These are phyloP conservation scores for Poecilia wingei DNA, from an alignment of 2,797 vertebrate species.

Conservation along the genomic window DNA sequence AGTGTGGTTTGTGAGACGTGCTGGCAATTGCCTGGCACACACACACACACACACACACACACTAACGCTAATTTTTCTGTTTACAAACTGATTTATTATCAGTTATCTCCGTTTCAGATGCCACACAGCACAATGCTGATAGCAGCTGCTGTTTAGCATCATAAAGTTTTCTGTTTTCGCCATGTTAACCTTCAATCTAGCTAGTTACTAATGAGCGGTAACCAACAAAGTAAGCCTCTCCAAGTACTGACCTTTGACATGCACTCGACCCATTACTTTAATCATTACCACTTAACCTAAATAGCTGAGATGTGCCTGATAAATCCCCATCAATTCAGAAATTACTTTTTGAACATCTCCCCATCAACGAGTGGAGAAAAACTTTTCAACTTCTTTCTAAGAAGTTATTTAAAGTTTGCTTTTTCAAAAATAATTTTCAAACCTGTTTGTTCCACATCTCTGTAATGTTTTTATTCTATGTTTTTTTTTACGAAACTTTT, in stretches of 20 bases:
- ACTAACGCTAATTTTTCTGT: conserved; percentile 1
- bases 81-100: conserved; percentile 47
- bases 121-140: conserved; percentile 50
- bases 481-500: background rate
- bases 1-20: conserved; percentile 56
- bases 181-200: conserved; percentile 7
- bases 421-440: background rate
- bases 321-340: background rate
- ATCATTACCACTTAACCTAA: background rate
- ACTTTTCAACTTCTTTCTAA: background rate
- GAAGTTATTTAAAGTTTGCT: background rate
- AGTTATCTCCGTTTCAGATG: conserved; percentile 60
- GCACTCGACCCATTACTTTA: background rate
- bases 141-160: conserved; percentile 32
- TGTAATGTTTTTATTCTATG: background rate
- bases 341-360: background rate
- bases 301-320: background rate
- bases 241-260: background rate
- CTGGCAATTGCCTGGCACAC: conserved; percentile 21
- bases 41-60: too few relatives aligned
- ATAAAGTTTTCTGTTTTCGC: conserved; percentile 32
- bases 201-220: conserved; percentile 7
- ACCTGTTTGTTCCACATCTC: background rate
- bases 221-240: conserved; percentile 5
- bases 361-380: background rate